Conservation (phyloP, 2,888 invertebrate genomes). For the Julus scanicus region DNA sequence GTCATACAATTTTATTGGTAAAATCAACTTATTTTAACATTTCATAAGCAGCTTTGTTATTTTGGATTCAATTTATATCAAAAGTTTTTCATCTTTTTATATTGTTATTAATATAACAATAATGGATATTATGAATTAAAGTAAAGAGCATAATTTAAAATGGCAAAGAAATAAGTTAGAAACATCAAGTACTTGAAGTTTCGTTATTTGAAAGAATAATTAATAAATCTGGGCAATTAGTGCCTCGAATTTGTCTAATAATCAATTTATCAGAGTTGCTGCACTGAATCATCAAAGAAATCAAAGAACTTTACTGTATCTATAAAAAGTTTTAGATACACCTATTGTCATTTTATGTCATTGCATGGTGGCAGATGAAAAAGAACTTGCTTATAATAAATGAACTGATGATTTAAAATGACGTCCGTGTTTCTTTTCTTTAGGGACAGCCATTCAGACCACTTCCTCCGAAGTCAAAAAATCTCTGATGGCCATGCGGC, state of each 20-base stretch:
- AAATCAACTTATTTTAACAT: neutral
- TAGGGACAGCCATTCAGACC: slow-evolving; percentile 41
- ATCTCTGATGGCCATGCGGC: slow-evolving; percentile 70
- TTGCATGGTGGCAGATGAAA: neutral
- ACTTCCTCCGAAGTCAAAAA: slow-evolving; percentile 59
- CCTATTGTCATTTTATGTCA: neutral
- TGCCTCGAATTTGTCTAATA: neutral
- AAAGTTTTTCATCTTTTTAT: neutral
- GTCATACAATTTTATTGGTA: slow-evolving; percentile 1
- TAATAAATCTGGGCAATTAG: neutral
- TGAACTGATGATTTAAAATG: neutral
- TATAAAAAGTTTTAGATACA: neutral
- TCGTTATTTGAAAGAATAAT: neutral
- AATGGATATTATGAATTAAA: neutral
- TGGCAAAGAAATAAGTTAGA: neutral
- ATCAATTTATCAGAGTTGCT: neutral
- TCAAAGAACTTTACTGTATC: neutral
- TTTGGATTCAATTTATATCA: neutral
- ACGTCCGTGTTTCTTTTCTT: neutral
- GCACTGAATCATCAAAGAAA: slow-evolving; percentile 17
- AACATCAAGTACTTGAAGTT: neutral
- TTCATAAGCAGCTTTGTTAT: neutral
- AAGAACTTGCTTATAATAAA: neutral
- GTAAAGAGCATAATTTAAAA: neutral
- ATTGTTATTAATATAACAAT: slow-evolving; percentile 27